A percentile compares a stretch with the other conserved stretches of the same genome.
These are phyloP conservation scores for Eriosoma lanigerum DNA, from an alignment of 1,140 invertebrate genomes.

Conservation along the genomic window DNA sequence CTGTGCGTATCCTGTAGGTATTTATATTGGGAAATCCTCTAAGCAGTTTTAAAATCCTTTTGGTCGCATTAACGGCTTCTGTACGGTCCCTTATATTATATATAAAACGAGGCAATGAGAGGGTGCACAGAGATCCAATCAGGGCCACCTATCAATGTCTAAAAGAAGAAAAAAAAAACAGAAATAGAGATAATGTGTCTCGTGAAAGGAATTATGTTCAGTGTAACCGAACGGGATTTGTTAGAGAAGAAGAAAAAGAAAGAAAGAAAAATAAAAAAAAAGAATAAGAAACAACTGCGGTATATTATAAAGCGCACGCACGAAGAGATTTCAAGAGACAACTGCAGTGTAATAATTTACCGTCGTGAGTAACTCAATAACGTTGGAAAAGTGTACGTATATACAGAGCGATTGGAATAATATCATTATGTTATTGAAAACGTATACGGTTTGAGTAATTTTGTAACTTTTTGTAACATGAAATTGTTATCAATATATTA, in stretches of 20 bases:
- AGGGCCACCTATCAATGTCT: neutral
- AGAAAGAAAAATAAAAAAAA: neutral
- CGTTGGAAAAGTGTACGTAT: neutral
- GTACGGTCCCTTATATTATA: neutral
- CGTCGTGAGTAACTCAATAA: neutral
- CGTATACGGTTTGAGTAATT: too few relatives aligned
- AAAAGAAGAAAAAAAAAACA: too few relatives aligned
- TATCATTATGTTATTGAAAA: too few relatives aligned
- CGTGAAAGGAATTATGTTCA: neutral
- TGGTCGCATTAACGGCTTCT: neutral
- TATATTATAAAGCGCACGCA: neutral
- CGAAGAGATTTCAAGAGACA: neutral
- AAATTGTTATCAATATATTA: too few relatives aligned
- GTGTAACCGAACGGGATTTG: neutral
- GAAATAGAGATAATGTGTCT: neutral
- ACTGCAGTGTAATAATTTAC: too few relatives aligned
- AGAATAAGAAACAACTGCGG: neutral
- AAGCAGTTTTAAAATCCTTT: conserved; percentile 28
- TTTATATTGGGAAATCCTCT: neutral
- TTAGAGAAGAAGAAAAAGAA: too few relatives aligned
- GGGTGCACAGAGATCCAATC: neutral
- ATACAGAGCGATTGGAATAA: neutral
- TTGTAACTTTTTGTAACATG: too few relatives aligned
- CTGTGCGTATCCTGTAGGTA: neutral
- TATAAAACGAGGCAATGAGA: neutral